A percentile compares a stretch with the other conserved stretches of the same genome.
Evolutionary conservation across 2,113 vertebrate genomes (phyloP).

Genomic region (Notarius quadriscutis): DNA sequence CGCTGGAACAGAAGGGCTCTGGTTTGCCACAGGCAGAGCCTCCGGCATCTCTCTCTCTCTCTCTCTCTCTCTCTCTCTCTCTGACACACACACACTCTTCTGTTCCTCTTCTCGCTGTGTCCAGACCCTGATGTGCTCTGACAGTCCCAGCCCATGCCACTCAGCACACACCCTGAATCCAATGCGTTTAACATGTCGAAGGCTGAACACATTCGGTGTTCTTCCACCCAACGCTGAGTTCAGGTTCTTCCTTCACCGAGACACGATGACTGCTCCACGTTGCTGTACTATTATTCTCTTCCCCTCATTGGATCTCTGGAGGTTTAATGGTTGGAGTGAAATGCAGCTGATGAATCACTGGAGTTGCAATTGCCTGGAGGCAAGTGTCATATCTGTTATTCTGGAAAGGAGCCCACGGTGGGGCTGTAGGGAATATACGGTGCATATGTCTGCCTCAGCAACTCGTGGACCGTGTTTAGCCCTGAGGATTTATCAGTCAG

Average conservation of each 20-base stretch:
- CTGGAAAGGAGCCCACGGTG: constrained; percentile 38
- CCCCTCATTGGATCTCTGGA: constrained; percentile 15
- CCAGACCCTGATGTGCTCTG: constrained; percentile 58
- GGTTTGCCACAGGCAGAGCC: constrained; percentile 66
- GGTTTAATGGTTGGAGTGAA: constrained; percentile 37
- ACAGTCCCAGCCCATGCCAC: constrained; percentile 53
- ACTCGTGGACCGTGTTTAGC: constrained; percentile 42
- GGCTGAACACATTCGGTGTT: neutral
- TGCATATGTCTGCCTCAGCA: constrained; percentile 52
- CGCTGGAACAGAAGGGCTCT: constrained; percentile 68
- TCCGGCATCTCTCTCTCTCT: constrained; percentile 42
- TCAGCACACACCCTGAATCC: neutral
- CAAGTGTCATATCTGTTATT: constrained; percentile 48
- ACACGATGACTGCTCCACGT: neutral
- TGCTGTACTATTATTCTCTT: neutral
- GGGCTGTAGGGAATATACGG: constrained; percentile 44
- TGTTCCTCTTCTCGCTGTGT: constrained; percentile 36
- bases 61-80: neutral
- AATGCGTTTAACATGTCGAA: neutral
- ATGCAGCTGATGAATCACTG: constrained; percentile 37
- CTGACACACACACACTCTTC: constrained; percentile 60
- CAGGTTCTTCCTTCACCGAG: neutral
- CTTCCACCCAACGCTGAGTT: neutral
- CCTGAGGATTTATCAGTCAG: constrained; percentile 46
- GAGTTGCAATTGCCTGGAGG: constrained; percentile 41